phyloP scores from a whole-genome alignment of 2,797 vertebrate genomes.

The Octomys mimax region DNA sequence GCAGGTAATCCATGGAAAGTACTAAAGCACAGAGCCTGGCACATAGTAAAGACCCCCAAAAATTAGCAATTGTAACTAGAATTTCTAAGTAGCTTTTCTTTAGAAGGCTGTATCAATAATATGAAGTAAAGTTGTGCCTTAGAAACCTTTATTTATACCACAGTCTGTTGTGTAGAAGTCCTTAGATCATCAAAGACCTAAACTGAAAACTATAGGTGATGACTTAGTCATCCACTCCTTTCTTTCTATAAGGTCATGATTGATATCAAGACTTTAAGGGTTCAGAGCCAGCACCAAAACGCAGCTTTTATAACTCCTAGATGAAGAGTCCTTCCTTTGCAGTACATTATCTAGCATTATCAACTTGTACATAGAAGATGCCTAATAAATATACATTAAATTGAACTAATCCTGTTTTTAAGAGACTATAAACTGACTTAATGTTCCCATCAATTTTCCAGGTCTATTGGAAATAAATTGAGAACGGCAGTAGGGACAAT shows the following conservation, averaged over 20 bases:
- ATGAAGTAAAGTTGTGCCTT: neutral
- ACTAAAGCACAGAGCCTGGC: neutral
- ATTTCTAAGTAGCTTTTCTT: conserved; percentile 27
- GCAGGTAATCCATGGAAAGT: conserved; percentile 20
- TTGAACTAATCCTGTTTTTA: conserved; percentile 46
- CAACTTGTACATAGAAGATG: conserved; percentile 45
- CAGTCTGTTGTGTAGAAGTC: neutral
- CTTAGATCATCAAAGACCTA: neutral
- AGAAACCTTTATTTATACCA: conserved; percentile 12
- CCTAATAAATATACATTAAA: conserved; percentile 60
- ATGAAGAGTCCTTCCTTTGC: conserved; percentile 25
- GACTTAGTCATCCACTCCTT: neutral
- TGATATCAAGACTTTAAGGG: neutral
- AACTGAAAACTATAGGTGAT: conserved; percentile 28
- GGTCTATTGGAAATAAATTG: neutral
- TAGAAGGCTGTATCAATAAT: conserved; percentile 17
- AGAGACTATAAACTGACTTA: conserved; percentile 35
- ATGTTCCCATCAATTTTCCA: conserved; percentile 48
- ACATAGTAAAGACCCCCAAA: conserved; percentile 46
- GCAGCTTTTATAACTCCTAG: conserved; percentile 24
- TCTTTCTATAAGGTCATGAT: conserved; percentile 6
- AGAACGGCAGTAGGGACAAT: neutral
- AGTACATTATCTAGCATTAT: conserved; percentile 30
- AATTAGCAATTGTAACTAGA: conserved; percentile 25
- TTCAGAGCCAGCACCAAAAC: conserved; percentile 33